Conservation (phyloP, 2,113 vertebrate genomes). For the Leptodactylus fuscus region DNA sequence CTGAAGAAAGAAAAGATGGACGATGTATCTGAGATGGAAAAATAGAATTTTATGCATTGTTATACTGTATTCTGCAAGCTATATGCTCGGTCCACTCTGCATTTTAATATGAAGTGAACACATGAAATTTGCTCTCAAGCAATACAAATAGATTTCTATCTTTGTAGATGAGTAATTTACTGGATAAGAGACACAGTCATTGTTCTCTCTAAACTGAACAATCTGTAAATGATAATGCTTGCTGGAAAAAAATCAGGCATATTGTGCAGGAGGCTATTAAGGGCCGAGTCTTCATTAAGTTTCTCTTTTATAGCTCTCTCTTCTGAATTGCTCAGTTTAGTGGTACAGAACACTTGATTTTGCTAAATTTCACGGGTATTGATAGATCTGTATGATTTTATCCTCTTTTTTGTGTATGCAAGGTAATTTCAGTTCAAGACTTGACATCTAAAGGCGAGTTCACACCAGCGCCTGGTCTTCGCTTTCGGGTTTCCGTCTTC, state of each 20-base stretch:
- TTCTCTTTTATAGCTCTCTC: not conserved
- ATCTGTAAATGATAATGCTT: not conserved
- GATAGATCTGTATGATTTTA: not conserved
- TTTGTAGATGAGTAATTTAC: not conserved
- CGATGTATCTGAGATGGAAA: not conserved
- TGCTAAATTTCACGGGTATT: not conserved
- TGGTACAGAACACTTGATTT: not conserved
- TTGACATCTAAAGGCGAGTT: no score
- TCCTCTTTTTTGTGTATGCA: not conserved
- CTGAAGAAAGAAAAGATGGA: not conserved
- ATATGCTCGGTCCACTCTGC: not conserved
- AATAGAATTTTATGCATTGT: not conserved
- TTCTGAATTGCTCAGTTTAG: not conserved
- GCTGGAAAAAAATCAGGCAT: conserved; percentile 10
- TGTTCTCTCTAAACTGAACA: not conserved
- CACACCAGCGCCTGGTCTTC: no score
- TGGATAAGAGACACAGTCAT: not conserved
- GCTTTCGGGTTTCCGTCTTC: no score
- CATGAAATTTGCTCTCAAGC: not conserved
- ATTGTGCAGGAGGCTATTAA: conserved; percentile 14
- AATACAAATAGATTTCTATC: conserved; percentile 17
- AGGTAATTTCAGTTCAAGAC: not conserved
- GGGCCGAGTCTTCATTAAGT: not conserved
- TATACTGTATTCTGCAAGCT: not conserved
- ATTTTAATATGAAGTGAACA: not conserved